Evolutionary conservation across 1,140 invertebrate genomes (phyloP).

Genomic region (Bradysia coprophila): DNA sequence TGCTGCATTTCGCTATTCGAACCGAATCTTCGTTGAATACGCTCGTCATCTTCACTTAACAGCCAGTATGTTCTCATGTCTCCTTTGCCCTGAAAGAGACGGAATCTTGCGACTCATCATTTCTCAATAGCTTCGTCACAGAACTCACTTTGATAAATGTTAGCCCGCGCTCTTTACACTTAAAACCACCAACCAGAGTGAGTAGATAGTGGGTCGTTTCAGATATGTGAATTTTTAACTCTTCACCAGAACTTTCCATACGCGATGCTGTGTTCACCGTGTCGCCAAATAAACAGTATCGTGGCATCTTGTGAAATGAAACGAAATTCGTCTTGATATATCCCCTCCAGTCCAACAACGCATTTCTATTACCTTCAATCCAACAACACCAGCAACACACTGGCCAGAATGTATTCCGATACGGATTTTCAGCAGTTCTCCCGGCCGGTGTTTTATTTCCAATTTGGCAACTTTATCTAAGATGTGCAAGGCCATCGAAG

Average conservation of each 20-base stretch:
- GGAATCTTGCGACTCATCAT: too few relatives aligned
- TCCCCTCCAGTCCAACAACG: too few relatives aligned
- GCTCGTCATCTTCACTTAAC: constrained; percentile 66
- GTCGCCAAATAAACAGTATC: constrained; percentile 84
- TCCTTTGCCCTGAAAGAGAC: too few relatives aligned
- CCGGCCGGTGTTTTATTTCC: constrained; percentile 64
- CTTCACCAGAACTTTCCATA: constrained; percentile 72
- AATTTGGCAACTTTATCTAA: constrained; percentile 72
- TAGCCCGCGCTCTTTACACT: constrained; percentile 56
- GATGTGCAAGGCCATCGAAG: constrained; percentile 76
- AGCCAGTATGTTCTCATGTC: constrained; percentile 83
- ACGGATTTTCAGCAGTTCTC: constrained; percentile 52
- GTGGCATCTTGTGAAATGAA: too few relatives aligned
- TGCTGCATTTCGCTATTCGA: too few relatives aligned
- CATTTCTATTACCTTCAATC: too few relatives aligned
- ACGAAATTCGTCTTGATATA: too few relatives aligned
- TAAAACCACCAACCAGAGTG: constrained; percentile 59
- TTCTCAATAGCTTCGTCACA: too few relatives aligned
- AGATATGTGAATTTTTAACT: constrained; percentile 69
- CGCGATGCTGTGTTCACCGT: constrained; percentile 77
- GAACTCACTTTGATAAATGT: constrained; percentile 78
- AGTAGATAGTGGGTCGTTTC: constrained; percentile 55
- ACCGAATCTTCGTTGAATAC: too few relatives aligned
- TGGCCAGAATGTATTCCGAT: constrained; percentile 69
- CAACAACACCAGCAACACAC: constrained; percentile 69